Evolutionary conservation across 53 echinoderm and acorn worm genomes (phyloP).

Genomic region (Holothuria leucospilota): DNA sequence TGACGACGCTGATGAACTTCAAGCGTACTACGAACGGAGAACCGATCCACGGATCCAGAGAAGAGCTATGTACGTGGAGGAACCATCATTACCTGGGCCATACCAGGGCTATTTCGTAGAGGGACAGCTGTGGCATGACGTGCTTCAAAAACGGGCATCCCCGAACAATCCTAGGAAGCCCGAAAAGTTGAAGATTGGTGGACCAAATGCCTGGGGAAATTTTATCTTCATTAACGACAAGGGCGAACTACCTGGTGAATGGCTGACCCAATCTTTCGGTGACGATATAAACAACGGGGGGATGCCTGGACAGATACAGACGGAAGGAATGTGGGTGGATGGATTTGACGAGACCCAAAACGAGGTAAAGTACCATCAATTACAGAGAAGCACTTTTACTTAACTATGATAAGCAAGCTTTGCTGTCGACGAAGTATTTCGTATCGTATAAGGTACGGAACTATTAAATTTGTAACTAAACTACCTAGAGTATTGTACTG

Average conservation of each 20-base stretch:
- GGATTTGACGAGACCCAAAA: constrained; percentile 2
- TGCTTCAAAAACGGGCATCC: neutral
- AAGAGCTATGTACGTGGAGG: constrained; percentile 22
- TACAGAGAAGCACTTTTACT: too few relatives aligned
- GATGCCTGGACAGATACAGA: constrained; percentile 1
- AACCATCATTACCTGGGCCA: constrained; percentile 44
- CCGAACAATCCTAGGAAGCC: neutral
- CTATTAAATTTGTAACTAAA: too few relatives aligned
- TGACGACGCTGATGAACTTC: neutral
- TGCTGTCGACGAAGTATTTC: too few relatives aligned
- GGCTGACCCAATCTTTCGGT: constrained; percentile 27
- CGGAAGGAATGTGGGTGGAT: constrained; percentile 31
- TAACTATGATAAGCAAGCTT: too few relatives aligned
- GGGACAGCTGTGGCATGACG: constrained; percentile 36
- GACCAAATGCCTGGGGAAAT: constrained; percentile 51
- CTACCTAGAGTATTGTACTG: too few relatives aligned
- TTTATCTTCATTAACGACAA: constrained; percentile 39
- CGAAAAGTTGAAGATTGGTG: constrained; percentile 17
- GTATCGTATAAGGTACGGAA: too few relatives aligned
- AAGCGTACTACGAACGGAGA: neutral
- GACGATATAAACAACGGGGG: constrained; percentile 18
- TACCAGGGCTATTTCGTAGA: constrained; percentile 49
- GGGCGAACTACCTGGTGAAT: neutral
- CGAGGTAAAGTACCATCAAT: neutral
- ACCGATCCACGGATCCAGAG: neutral